phyloP scores from a whole-genome alignment of 2,797 vertebrate species.

The Brachymystax lenok region DNA sequence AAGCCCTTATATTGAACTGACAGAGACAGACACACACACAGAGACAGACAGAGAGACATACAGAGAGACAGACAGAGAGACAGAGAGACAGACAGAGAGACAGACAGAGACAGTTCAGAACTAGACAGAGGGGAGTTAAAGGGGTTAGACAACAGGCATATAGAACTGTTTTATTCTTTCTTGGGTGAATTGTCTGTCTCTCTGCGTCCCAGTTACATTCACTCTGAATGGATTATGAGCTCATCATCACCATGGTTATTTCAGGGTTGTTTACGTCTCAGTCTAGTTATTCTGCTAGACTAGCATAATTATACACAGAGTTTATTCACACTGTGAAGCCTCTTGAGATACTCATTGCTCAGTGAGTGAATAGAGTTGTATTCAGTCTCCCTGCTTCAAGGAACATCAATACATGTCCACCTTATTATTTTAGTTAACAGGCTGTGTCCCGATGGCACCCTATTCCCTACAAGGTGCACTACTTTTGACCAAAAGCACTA shows the following conservation, averaged over 20 bases:
- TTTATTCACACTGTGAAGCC: background rate
- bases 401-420: background rate
- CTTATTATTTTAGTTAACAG: background rate
- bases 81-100: too few species aligned
- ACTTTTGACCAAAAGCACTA: background rate
- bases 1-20: too few species aligned
- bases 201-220: background rate
- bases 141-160: background rate
- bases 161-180: background rate
- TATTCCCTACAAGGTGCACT: background rate
- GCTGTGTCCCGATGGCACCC: too few species aligned
- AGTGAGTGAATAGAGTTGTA: background rate
- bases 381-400: too few species aligned
- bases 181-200: background rate
- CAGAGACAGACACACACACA: too few species aligned
- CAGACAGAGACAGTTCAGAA: background rate
- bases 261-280: background rate
- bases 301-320: background rate
- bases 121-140: background rate
- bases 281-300: background rate
- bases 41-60: too few species aligned
- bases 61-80: too few species aligned
- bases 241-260: background rate
- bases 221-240: background rate
- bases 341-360: background rate